Evolutionary conservation across 35 echinoderm and acorn worm genomes (phyloP).

Genomic region (Apostichopus californicus): DNA sequence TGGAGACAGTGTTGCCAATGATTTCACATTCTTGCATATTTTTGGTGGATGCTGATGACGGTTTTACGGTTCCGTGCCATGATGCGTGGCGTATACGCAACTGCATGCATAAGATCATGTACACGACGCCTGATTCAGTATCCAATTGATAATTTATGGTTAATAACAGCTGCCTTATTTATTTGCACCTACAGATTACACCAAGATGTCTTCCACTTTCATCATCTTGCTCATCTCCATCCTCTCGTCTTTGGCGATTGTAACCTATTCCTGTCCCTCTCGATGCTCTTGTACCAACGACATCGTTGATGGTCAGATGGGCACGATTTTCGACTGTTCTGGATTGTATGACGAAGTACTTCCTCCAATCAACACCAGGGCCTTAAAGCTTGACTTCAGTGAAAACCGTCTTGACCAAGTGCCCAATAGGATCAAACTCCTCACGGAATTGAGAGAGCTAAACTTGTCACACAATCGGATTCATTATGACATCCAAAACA

Average conservation of each 20-base stretch:
- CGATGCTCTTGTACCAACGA: neutral
- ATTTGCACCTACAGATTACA: neutral
- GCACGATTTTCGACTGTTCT: neutral
- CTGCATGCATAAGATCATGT: too few relatives aligned
- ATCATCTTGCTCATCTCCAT: neutral
- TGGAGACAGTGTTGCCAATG: too few relatives aligned
- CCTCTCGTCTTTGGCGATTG: neutral
- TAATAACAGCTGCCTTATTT: too few relatives aligned
- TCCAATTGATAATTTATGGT: too few relatives aligned
- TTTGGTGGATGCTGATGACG: too few relatives aligned
- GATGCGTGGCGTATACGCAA: too few relatives aligned
- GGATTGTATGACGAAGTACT: neutral
- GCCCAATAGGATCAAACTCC: constrained; percentile 1
- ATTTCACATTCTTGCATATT: too few relatives aligned
- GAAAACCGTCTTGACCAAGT: constrained; percentile 16
- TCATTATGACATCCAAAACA: neutral
- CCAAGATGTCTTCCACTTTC: neutral
- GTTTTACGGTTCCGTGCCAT: too few relatives aligned
- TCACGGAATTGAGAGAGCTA: neutral
- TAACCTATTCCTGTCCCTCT: neutral
- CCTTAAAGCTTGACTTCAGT: neutral
- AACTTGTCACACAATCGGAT: constrained; percentile 29
- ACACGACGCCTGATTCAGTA: too few relatives aligned
- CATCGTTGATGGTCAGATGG: neutral
- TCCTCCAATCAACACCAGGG: neutral